A percentile compares a stretch with the other conserved stretches of the same genome.
Evolutionary conservation across 2,888 invertebrate genomes (phyloP).

Genomic region (Metalampra italica): DNA sequence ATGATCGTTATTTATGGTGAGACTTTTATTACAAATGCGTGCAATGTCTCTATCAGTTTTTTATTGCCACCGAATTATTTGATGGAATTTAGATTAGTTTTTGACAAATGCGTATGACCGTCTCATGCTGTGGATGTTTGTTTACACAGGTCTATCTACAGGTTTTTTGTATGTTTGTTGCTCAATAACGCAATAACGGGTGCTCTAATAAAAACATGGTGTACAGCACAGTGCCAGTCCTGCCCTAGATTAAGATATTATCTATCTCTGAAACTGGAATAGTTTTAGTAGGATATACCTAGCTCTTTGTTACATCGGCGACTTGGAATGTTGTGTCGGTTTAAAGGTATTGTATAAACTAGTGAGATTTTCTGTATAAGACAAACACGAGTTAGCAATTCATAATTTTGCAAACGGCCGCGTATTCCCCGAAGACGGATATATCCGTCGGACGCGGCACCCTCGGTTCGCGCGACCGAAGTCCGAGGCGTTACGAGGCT

Average conservation of each 20-base stretch:
- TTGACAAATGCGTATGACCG: conserved; percentile 31
- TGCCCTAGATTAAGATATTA: too few relatives aligned
- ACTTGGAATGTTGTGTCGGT: too few relatives aligned
- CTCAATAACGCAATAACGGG: too few relatives aligned
- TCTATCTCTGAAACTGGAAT: too few relatives aligned
- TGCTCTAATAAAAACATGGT: too few relatives aligned
- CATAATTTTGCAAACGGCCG: conserved; percentile 61
- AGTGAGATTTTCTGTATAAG: background rate
- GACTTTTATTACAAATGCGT: conserved; percentile 79
- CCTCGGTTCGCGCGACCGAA: conserved; percentile 48
- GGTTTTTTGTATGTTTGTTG: too few relatives aligned
- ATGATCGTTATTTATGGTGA: conserved; percentile 77
- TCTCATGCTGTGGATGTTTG: too few relatives aligned
- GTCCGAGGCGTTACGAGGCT: conserved; percentile 74
- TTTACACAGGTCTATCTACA: too few relatives aligned
- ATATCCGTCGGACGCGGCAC: conserved; percentile 66
- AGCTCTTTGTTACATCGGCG: too few relatives aligned
- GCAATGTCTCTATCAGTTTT: conserved; percentile 76
- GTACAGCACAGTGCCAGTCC: too few relatives aligned
- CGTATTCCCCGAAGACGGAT: conserved; percentile 67
- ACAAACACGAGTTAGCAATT: conserved; percentile 35
- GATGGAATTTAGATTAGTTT: conserved; percentile 64
- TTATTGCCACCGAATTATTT: conserved; percentile 71
- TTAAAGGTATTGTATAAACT: too few relatives aligned
- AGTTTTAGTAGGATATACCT: too few relatives aligned